Percentiles rank a stretch among this genome's conserved stretches.
Evolutionary conservation across 2,888 invertebrate species (phyloP).

Genomic region (Spilosoma lubricipeda): DNA sequence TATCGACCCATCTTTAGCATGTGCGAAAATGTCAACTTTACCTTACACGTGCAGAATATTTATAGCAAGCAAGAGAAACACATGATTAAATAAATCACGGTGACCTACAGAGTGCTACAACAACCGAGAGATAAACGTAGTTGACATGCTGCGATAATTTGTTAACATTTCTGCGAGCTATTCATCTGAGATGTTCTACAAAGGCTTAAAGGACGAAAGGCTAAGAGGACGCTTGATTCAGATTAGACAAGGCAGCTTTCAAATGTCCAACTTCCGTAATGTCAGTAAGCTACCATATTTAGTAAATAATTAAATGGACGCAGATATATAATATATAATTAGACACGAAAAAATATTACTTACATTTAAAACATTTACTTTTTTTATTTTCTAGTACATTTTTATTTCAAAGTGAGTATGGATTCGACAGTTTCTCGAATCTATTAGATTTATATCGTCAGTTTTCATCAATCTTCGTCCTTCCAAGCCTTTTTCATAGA

Average conservation of each 20-base stretch:
- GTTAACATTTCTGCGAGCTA: constrained; percentile 34
- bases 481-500: no score
- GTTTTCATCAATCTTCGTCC: no score
- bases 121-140: constrained; percentile 32
- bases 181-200: constrained; percentile 48
- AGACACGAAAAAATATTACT: neutral
- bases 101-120: constrained; percentile 39
- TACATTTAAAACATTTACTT: neutral
- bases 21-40: constrained; percentile 5
- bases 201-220: constrained; percentile 38
- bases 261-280: constrained; percentile 22
- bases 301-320: constrained; percentile 2
- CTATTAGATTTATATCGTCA: no score
- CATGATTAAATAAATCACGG: constrained; percentile 32
- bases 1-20: constrained; percentile 1
- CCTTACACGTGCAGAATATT: constrained; percentile 15
- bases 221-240: constrained; percentile 40
- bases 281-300: constrained; percentile 7
- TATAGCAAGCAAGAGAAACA: constrained; percentile 15
- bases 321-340: neutral
- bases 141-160: constrained; percentile 50
- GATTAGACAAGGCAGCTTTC: constrained; percentile 42
- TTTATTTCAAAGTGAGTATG: no score
- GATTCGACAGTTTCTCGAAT: no score
- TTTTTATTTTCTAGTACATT: no score